These are phyloP conservation scores for Fratercula arctica DNA, from an alignment of 2,797 vertebrate genomes.

Conservation along the genomic window DNA sequence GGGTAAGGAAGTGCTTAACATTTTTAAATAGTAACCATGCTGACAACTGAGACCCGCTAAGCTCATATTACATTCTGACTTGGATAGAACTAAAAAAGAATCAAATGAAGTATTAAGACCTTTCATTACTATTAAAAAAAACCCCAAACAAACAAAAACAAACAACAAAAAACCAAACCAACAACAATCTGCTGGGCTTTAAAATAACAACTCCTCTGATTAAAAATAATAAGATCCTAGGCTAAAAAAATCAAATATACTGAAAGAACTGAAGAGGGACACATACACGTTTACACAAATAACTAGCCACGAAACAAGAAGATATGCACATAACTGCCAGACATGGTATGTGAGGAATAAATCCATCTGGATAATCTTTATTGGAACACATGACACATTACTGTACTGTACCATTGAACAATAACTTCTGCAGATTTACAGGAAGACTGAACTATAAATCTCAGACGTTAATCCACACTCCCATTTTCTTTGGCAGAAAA, in stretches of 20 bases:
- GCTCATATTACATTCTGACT: constrained; percentile 39
- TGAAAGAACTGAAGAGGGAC: not conserved
- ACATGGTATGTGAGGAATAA: not conserved
- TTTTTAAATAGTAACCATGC: constrained; percentile 65
- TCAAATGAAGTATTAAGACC: not conserved
- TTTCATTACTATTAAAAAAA: not conserved
- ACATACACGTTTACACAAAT: not conserved
- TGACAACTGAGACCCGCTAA: constrained; percentile 51
- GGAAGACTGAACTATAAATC: constrained; percentile 29
- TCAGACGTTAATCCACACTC: not conserved
- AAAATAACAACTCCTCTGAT: not conserved
- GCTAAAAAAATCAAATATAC: not conserved
- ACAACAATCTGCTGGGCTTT: not conserved
- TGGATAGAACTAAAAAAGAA: not conserved
- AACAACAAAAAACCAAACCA: not conserved
- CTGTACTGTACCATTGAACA: not conserved
- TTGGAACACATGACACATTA: constrained; percentile 23
- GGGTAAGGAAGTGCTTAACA: constrained; percentile 49
- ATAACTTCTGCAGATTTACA: constrained; percentile 36
- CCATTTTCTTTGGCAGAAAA: constrained; percentile 10
- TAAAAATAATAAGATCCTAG: not conserved
- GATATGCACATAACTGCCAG: not conserved
- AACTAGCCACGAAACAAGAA: not conserved
- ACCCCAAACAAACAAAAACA: too few relatives aligned
- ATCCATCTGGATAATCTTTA: constrained; percentile 32